phyloP scores from a whole-genome alignment of 2,113 vertebrate species.

The Capricornis sumatraensis region DNA sequence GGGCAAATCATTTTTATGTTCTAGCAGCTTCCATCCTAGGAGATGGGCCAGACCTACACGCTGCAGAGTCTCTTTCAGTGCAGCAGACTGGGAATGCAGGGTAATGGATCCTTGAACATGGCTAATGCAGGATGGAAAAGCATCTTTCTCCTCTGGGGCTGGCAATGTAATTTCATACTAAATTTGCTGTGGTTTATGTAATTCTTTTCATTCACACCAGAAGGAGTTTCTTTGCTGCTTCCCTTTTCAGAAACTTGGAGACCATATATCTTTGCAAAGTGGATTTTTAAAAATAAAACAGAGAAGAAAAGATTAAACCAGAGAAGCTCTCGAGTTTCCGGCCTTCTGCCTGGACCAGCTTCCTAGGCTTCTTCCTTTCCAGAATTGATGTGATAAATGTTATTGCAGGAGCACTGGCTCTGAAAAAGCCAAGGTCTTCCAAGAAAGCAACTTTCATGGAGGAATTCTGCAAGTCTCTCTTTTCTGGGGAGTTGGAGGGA shows the following conservation, averaged over 20 bases:
- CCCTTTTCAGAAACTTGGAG: slow-evolving; percentile 66
- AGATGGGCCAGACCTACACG: not conserved
- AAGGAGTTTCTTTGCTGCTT: slow-evolving; percentile 69
- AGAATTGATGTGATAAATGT: slow-evolving; percentile 8
- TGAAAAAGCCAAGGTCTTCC: not conserved
- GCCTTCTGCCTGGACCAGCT: slow-evolving; percentile 45
- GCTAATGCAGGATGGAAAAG: slow-evolving; percentile 44
- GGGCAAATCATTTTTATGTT: not conserved
- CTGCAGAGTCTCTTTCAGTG: not conserved
- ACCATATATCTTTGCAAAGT: slow-evolving; percentile 64
- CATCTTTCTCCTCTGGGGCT: slow-evolving; percentile 62
- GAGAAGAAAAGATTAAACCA: slow-evolving; percentile 59
- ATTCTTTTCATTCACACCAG: slow-evolving; percentile 74
- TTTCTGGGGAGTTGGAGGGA: not conserved
- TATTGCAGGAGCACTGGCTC: not conserved
- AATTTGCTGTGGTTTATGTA: slow-evolving; percentile 75
- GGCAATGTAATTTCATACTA: slow-evolving; percentile 71
- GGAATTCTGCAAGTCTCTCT: not conserved
- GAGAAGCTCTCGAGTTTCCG: slow-evolving; percentile 41
- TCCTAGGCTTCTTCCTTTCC: slow-evolving; percentile 37
- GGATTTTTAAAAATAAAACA: slow-evolving; percentile 64
- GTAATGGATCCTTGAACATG: slow-evolving; percentile 45
- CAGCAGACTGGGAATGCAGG: not conserved
- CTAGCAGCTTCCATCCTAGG: not conserved
- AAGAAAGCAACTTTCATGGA: not conserved